Evolutionary conservation across 2,797 vertebrate species (phyloP).

Genomic region (Eidolon dupreanum): DNA sequence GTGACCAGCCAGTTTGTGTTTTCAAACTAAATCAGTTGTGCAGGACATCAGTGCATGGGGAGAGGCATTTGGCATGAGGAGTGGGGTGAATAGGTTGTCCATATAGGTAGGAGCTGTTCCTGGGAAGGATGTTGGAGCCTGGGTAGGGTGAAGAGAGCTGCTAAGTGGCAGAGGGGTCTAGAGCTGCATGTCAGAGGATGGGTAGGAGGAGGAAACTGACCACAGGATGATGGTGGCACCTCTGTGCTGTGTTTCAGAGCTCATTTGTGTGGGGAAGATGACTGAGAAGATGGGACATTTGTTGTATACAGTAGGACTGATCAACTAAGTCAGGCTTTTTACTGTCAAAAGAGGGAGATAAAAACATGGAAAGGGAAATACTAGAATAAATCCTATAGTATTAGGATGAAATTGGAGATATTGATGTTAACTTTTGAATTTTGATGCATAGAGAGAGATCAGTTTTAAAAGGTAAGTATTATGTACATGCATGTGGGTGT

Average conservation of each 20-base stretch:
- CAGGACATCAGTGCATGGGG: neutral
- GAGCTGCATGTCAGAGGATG: neutral
- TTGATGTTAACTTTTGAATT: neutral
- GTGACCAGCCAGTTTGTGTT: neutral
- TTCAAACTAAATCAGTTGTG: neutral
- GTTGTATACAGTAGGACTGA: neutral
- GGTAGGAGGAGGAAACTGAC: neutral
- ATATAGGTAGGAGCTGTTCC: no score
- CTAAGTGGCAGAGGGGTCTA: neutral
- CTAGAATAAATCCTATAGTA: neutral
- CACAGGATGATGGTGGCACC: accelerated
- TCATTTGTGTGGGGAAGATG: neutral
- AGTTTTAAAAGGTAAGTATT: neutral
- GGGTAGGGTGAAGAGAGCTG: neutral
- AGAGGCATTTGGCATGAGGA: neutral
- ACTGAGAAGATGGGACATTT: neutral
- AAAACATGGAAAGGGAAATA: neutral
- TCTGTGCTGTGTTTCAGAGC: neutral
- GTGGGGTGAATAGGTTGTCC: neutral
- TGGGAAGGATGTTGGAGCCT: neutral
- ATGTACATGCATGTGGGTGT: neutral
- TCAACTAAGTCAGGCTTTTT: neutral
- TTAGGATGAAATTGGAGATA: neutral
- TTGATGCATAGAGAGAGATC: neutral
- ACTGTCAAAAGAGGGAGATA: neutral